Conservation (phyloP, 2,113 vertebrate genomes). For the Etheostoma cragini region DNA sequence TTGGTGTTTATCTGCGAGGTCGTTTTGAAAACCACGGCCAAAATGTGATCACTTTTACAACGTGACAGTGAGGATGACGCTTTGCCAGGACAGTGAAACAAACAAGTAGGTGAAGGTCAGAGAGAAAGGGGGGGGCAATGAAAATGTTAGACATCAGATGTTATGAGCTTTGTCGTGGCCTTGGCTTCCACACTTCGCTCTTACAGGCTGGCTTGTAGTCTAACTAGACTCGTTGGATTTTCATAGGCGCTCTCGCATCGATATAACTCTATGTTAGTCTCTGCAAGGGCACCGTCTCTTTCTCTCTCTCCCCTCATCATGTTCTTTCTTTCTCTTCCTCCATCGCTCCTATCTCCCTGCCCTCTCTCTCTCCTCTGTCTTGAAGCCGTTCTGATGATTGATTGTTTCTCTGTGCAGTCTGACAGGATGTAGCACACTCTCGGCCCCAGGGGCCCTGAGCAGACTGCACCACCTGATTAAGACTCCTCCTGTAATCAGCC, state of each 20-base stretch:
- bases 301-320: constrained; percentile 75
- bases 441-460: constrained; percentile 89
- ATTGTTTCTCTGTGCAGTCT: constrained; percentile 93
- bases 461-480: constrained; percentile 93
- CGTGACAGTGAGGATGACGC: constrained; percentile 49
- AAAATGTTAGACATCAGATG: constrained; percentile 76
- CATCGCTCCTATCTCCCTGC: constrained; percentile 66
- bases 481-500: constrained; percentile 91
- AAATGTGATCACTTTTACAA: constrained; percentile 70
- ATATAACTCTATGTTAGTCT: constrained; percentile 78
- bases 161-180: constrained; percentile 90
- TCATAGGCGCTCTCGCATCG: constrained; percentile 92
- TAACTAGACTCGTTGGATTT: constrained; percentile 86
- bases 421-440: constrained; percentile 92
- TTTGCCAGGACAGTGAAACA: constrained; percentile 63
- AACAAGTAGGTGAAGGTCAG: constrained; percentile 72
- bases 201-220: constrained; percentile 44
- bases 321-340: constrained; percentile 46
- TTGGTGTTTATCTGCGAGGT: constrained; percentile 60
- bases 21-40: constrained; percentile 56
- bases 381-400: constrained; percentile 89
- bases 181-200: constrained; percentile 78
- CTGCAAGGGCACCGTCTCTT: constrained; percentile 80
- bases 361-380: constrained; percentile 70
- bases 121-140: constrained; percentile 50